Percentiles rank a stretch among this genome's conserved stretches.
These are phyloP conservation scores for Neodiprion lecontei DNA, from an alignment of 1,140 invertebrate genomes.

Conservation along the genomic window DNA sequence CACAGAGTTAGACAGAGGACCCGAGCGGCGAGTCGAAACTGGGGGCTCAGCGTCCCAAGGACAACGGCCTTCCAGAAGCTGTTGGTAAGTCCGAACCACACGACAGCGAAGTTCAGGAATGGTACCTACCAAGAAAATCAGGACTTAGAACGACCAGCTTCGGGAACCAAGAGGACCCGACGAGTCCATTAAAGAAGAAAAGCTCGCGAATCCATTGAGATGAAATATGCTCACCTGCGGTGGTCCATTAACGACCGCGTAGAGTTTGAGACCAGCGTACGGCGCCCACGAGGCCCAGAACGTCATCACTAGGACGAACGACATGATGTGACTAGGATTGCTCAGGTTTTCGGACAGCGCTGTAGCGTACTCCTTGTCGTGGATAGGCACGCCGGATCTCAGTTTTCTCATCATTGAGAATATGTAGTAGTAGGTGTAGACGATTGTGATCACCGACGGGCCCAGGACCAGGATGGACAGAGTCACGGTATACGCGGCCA, in stretches of 20 bases:
- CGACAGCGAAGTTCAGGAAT: conserved; percentile 88
- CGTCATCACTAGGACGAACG: conserved; percentile 86
- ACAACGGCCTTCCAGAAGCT: conserved; percentile 95
- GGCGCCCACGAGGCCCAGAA: conserved; percentile 95
- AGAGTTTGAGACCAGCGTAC: conserved; percentile 79
- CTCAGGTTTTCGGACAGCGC: conserved; percentile 88
- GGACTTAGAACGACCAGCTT: conserved; percentile 12
- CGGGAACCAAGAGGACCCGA: too few relatives aligned
- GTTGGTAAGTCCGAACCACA: conserved; percentile 93
- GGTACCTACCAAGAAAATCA: conserved; percentile 68
- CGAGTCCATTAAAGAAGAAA: conserved; percentile 32
- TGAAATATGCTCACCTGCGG: conserved; percentile 59
- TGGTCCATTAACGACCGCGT: conserved; percentile 62
- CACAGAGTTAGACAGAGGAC: conserved; percentile 90
- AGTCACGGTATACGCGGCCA: conserved; percentile 92
- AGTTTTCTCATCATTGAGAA: conserved; percentile 87
- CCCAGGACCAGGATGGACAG: conserved; percentile 88
- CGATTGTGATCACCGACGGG: conserved; percentile 90
- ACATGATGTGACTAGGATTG: conserved; percentile 94
- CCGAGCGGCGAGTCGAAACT: conserved; percentile 86
- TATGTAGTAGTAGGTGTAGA: conserved; percentile 93
- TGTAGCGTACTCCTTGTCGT: conserved; percentile 93
- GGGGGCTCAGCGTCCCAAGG: conserved; percentile 85
- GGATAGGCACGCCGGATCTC: conserved; percentile 79
- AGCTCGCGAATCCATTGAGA: conserved; percentile 43